Evolutionary conservation across 2,888 invertebrate species (phyloP).

Genomic region (Mallateleia sp.): DNA sequence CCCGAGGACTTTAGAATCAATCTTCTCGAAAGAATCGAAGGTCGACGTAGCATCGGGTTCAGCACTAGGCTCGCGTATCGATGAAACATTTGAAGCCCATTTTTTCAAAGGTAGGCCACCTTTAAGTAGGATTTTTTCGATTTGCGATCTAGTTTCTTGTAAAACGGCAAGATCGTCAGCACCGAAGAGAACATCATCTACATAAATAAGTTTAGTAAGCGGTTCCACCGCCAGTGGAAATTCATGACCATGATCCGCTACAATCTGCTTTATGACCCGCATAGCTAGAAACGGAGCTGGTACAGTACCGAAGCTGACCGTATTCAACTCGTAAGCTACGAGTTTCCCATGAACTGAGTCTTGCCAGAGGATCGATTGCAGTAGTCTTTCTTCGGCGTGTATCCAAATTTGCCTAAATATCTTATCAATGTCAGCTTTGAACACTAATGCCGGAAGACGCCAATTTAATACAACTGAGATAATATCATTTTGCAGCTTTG

Average conservation of each 20-base stretch:
- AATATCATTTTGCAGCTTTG: conserved; percentile 12
- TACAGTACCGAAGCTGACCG: conserved; percentile 1
- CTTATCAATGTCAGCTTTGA: not conserved
- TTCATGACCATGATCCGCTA: not conserved
- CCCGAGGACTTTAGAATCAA: too few relatives aligned
- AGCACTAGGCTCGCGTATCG: too few relatives aligned
- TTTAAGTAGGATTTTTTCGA: not conserved
- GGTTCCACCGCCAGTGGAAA: not conserved
- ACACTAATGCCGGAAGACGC: too few relatives aligned
- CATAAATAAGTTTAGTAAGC: not conserved
- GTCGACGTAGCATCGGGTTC: too few relatives aligned
- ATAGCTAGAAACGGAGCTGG: conserved; percentile 17
- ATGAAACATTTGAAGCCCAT: too few relatives aligned
- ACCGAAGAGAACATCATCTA: conserved; percentile 12
- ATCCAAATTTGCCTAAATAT: conserved; percentile 9
- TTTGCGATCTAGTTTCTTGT: not conserved
- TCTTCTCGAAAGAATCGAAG: too few relatives aligned
- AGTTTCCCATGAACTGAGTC: not conserved
- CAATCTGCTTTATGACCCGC: not conserved
- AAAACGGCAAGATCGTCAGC: not conserved
- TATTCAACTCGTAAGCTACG: not conserved
- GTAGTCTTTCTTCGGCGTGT: not conserved
- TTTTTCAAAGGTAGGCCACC: not conserved
- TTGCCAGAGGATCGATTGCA: conserved; percentile 3
- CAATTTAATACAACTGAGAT: not conserved